Conservation (phyloP, 2,797 vertebrate species). For the Dicrostonyx torquatus region DNA sequence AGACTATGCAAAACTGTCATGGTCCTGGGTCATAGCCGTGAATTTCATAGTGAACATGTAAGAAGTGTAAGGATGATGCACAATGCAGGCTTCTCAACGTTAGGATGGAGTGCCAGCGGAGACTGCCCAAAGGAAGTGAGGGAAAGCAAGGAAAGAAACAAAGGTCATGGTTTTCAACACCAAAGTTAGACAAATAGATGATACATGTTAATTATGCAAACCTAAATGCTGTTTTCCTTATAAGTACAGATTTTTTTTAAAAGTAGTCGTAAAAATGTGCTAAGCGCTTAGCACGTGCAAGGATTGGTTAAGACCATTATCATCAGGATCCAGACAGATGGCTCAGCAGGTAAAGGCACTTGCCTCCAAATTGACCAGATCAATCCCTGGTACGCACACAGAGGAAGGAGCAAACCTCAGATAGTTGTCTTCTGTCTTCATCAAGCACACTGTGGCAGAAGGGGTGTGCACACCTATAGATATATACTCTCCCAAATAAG, state of each 20-base stretch:
- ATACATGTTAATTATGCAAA: not conserved
- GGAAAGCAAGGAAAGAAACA: conserved; percentile 29
- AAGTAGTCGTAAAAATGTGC: not conserved
- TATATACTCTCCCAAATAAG: not conserved
- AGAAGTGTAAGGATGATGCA: not conserved
- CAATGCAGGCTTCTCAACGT: not conserved
- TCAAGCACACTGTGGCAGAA: not conserved
- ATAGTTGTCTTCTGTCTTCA: not conserved
- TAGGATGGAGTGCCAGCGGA: not conserved
- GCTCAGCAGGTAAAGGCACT: not conserved
- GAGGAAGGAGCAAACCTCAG: not conserved
- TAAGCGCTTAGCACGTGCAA: not conserved
- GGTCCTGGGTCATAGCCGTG: not conserved
- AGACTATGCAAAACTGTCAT: not conserved
- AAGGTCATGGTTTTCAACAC: not conserved
- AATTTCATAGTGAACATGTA: not conserved
- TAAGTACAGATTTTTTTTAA: not conserved
- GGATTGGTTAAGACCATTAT: not conserved
- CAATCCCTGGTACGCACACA: not conserved
- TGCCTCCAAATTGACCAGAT: not conserved
- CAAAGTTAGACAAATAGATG: not conserved
- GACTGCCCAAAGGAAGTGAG: not conserved
- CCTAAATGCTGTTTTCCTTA: conserved; percentile 19
- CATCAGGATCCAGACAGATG: not conserved
- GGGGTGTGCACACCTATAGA: not conserved